These are phyloP conservation scores for Trilocha varians DNA, from an alignment of 2,888 invertebrate species.

Conservation along the genomic window DNA sequence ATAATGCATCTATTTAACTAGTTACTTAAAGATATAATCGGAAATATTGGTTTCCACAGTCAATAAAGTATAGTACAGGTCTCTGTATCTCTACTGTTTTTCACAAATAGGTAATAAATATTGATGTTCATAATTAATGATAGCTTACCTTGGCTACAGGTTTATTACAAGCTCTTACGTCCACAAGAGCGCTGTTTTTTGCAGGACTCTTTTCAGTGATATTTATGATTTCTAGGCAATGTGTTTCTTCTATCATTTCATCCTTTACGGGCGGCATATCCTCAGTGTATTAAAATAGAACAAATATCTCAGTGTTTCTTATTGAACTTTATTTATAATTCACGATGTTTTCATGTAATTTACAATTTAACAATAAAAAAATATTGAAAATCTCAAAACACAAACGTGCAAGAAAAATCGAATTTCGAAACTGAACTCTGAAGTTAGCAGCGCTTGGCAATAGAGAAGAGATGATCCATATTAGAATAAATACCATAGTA, in stretches of 20 bases:
- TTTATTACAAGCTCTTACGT: constrained; percentile 80
- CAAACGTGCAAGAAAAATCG: neutral
- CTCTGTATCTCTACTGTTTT: neutral
- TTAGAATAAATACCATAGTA: too few relatives aligned
- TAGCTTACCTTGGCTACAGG: constrained; percentile 78
- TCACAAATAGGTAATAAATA: neutral
- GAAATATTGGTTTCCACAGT: neutral
- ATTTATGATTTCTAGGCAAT: constrained; percentile 63
- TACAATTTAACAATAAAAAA: neutral
- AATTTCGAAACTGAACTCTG: too few relatives aligned
- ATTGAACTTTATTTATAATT: constrained; percentile 4
- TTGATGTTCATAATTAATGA: too few relatives aligned
- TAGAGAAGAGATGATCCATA: too few relatives aligned
- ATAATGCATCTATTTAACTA: too few relatives aligned
- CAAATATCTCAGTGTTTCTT: constrained; percentile 12
- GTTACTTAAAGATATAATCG: neutral
- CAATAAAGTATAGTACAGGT: neutral
- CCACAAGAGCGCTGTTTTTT: constrained; percentile 68
- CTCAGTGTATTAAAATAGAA: constrained; percentile 19
- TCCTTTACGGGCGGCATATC: constrained; percentile 72
- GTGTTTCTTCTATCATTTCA: constrained; percentile 60
- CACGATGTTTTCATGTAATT: neutral
- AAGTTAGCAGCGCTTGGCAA: too few relatives aligned
- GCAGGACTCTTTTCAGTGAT: constrained; percentile 63
- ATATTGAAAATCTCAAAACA: neutral